Conservation (phyloP, 2,888 invertebrate genomes). For the Plagodis dolabraria region DNA sequence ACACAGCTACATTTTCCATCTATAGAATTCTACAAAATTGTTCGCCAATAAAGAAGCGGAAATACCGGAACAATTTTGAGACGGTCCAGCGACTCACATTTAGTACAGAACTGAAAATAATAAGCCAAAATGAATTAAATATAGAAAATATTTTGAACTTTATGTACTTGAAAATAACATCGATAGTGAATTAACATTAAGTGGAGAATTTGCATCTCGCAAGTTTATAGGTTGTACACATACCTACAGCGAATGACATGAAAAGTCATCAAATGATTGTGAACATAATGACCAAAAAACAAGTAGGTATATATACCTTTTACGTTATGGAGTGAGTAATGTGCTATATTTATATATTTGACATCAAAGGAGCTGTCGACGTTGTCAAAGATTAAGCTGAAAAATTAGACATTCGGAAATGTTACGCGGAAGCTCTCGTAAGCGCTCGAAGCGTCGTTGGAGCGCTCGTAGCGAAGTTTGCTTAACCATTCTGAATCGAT, state of each 20-base stretch:
- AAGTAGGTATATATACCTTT: too few species aligned
- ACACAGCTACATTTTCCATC: slow-evolving; percentile 10
- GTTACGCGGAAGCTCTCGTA: too few species aligned
- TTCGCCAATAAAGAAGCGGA: slow-evolving; percentile 57
- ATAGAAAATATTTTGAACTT: slow-evolving; percentile 4
- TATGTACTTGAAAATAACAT: not conserved
- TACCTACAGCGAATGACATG: slow-evolving; percentile 49
- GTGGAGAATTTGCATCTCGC: slow-evolving; percentile 47
- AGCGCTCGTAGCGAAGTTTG: too few species aligned
- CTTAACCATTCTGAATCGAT: too few species aligned
- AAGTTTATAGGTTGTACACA: slow-evolving; percentile 37
- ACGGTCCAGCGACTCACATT: slow-evolving; percentile 64
- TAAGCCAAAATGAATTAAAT: not conserved
- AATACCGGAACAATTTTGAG: slow-evolving; percentile 62
- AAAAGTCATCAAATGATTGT: slow-evolving; percentile 56
- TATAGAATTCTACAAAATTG: slow-evolving; percentile 29
- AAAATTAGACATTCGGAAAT: too few species aligned
- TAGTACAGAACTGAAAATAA: slow-evolving; percentile 38
- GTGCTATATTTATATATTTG: too few species aligned
- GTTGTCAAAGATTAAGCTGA: too few species aligned
- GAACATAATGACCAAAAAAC: slow-evolving; percentile 47
- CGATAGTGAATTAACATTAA: not conserved
- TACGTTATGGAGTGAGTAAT: too few species aligned
- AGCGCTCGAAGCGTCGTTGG: too few species aligned
- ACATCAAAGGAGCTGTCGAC: too few species aligned